A percentile compares a stretch with the other conserved stretches of the same genome.
Conservation (phyloP, 2,888 invertebrate genomes). For the Pteria penguin region DNA sequence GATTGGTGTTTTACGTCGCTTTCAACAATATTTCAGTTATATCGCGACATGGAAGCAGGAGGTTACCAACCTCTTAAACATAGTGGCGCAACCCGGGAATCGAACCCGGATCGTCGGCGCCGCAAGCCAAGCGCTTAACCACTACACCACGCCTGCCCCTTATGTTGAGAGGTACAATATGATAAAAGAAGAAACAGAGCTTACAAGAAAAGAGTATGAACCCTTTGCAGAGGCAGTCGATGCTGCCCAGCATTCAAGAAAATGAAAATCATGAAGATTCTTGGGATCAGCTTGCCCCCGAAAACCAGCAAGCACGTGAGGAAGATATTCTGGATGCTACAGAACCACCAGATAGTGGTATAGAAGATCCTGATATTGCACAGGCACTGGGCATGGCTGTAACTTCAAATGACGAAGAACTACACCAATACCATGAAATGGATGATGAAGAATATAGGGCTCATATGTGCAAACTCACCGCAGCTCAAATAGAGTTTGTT, state of each 20-base stretch:
- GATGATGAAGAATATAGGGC: constrained; percentile 33
- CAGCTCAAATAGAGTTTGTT: constrained; percentile 28
- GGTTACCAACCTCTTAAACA: too few relatives aligned
- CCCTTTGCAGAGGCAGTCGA: not conserved
- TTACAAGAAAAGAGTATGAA: constrained; percentile 23
- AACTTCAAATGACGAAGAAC: constrained; percentile 11
- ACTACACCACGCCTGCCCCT: too few relatives aligned
- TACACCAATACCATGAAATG: constrained; percentile 28
- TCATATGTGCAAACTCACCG: constrained; percentile 19
- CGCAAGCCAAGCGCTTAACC: too few relatives aligned
- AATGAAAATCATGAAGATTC: constrained; percentile 2
- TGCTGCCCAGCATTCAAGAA: not conserved
- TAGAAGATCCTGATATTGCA: constrained; percentile 48
- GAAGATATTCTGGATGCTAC: too few relatives aligned
- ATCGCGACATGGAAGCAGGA: too few relatives aligned
- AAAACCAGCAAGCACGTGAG: constrained; percentile 37
- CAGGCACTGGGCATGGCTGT: constrained; percentile 40
- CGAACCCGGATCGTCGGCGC: too few relatives aligned
- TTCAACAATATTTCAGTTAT: too few relatives aligned
- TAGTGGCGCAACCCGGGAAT: too few relatives aligned
- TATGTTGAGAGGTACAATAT: constrained; percentile 21
- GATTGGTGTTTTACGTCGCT: too few relatives aligned
- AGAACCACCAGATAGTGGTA: constrained; percentile 25
- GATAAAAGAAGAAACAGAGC: constrained; percentile 16
- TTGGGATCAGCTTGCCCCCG: constrained; percentile 48